phyloP scores from a whole-genome alignment of 2,888 invertebrate genomes.

The Pasiphila rectangulata region DNA sequence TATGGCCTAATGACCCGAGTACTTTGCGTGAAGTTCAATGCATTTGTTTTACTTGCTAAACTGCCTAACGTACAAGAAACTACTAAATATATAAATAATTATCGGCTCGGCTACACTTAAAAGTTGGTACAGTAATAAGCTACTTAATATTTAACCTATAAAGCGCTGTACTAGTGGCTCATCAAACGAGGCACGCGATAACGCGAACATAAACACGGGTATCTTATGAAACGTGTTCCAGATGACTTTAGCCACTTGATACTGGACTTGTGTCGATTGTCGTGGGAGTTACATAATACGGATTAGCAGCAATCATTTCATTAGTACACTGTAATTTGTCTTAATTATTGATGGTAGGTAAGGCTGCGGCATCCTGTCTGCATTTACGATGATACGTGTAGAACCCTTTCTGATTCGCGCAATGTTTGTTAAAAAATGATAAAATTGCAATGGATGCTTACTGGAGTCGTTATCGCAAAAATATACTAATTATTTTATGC shows the following conservation, averaged over 20 bases:
- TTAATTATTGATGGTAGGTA: slow-evolving; percentile 12
- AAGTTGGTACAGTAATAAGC: slow-evolving; percentile 29
- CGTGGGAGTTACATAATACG: slow-evolving; percentile 29
- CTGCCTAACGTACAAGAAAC: background rate
- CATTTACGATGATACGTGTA: too few species aligned
- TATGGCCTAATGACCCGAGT: slow-evolving; percentile 45
- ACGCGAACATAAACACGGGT: slow-evolving; percentile 49
- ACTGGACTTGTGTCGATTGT: slow-evolving; percentile 25
- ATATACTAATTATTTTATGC: too few species aligned
- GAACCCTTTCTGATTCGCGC: too few species aligned
- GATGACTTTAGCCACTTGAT: slow-evolving; percentile 37
- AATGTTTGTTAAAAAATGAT: slow-evolving; percentile 14
- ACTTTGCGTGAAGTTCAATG: slow-evolving; percentile 20
- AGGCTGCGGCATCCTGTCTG: too few species aligned
- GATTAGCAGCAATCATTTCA: slow-evolving; percentile 33
- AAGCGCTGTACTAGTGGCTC: slow-evolving; percentile 48
- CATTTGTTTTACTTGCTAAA: slow-evolving; percentile 4
- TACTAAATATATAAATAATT: background rate
- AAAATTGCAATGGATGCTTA: too few species aligned
- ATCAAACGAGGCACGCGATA: slow-evolving; percentile 58
- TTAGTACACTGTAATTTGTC: slow-evolving; percentile 23
- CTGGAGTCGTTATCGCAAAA: too few species aligned
- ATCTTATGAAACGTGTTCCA: slow-evolving; percentile 35
- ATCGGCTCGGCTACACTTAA: too few species aligned
- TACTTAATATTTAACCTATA: slow-evolving; percentile 41